Evolutionary conservation across 2,888 invertebrate genomes (phyloP).

Genomic region (Zelleria hepariella): DNA sequence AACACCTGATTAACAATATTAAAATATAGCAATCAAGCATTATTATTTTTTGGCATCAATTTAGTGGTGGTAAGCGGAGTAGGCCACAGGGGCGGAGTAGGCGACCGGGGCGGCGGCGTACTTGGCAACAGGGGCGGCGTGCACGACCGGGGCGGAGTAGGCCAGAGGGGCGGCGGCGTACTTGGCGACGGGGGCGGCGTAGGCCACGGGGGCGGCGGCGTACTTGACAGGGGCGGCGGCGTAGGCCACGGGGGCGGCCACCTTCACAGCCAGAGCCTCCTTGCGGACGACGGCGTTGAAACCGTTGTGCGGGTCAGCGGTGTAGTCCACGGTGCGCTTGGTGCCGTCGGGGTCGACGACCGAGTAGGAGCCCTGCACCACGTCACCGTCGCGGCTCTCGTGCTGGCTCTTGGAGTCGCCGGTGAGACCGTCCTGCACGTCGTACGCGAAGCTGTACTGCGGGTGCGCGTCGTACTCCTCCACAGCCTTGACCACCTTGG

Average conservation of each 20-base stretch:
- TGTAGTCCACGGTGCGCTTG: conserved; percentile 47
- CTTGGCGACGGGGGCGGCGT: conserved; percentile 9
- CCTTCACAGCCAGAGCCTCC: conserved; percentile 31
- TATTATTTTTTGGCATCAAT: conserved; percentile 34
- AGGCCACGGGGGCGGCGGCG: conserved; percentile 12
- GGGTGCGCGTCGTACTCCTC: conserved; percentile 62
- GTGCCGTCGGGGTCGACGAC: conserved; percentile 42
- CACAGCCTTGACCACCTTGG: conserved; percentile 15
- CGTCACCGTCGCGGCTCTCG: conserved; percentile 57
- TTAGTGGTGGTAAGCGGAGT: conserved; percentile 46
- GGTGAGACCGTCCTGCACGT: conserved; percentile 34
- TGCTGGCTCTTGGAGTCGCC: conserved; percentile 52
- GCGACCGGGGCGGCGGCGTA: conserved; percentile 17
- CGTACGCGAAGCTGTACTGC: conserved; percentile 40
- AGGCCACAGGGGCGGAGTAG: conserved; percentile 16
- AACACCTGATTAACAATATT: conserved; percentile 15
- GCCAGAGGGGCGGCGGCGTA: conserved; percentile 18
- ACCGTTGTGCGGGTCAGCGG: conserved; percentile 22
- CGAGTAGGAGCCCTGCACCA: conserved; percentile 62
- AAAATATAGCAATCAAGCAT: conserved; percentile 22
- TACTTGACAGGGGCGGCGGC: conserved; percentile 15
- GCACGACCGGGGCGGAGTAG: conserved; percentile 22
- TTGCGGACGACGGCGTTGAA: conserved; percentile 22
- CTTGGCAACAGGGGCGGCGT: conserved; percentile 24
- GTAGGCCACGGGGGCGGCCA: conserved; percentile 30